A percentile compares a stretch with the other conserved stretches of the same genome.
phyloP scores from a whole-genome alignment of 1,140 invertebrate species.

The Panulirus ornatus region DNA sequence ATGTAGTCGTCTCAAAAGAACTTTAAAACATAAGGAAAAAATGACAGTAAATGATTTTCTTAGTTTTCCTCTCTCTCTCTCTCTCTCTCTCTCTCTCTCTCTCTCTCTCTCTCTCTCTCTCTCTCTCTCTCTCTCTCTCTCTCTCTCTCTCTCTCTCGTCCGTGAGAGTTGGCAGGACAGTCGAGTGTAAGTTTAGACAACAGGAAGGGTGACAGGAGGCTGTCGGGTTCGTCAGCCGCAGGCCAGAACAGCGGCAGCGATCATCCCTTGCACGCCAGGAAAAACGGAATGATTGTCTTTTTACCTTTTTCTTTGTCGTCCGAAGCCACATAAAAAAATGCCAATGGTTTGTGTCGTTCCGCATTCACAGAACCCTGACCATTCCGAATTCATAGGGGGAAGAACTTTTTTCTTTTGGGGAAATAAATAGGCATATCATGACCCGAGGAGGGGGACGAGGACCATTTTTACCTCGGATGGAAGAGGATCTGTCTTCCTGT shows the following conservation, averaged over 20 bases:
- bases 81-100: not conserved
- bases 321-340: not conserved
- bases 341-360: conserved; percentile 22
- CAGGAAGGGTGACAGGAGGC: too few relatives aligned
- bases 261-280: too few relatives aligned
- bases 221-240: too few relatives aligned
- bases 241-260: too few relatives aligned
- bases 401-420: not conserved
- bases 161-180: too few relatives aligned
- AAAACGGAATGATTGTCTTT: not conserved
- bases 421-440: conserved; percentile 41
- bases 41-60: not conserved
- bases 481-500: not conserved
- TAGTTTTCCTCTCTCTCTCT: not conserved
- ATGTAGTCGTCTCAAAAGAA: too few relatives aligned
- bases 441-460: not conserved
- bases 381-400: conserved; percentile 54
- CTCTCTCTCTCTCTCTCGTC: too few relatives aligned
- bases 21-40: too few relatives aligned
- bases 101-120: not conserved
- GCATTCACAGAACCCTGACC: conserved; percentile 38
- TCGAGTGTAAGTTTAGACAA: too few relatives aligned
- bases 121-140: not conserved
- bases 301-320: not conserved
- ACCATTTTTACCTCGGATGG: not conserved